Evolutionary conservation across 2,797 vertebrate genomes (phyloP), one percentile per base, ranked within the genome.

Genomic region (Onychomys torridus): DNA sequence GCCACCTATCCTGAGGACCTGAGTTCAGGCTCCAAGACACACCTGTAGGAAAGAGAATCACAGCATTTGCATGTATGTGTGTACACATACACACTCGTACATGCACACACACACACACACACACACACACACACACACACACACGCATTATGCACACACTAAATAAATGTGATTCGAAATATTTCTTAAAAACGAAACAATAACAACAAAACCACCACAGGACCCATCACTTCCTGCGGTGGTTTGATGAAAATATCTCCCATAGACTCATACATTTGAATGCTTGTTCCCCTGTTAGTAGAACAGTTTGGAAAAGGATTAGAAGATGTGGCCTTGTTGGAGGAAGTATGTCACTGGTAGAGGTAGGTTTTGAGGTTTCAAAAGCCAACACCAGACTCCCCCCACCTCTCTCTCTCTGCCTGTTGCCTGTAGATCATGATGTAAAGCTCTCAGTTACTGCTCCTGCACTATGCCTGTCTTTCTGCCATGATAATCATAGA

Each of bases 71-170:
- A 49, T 76, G 43, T 76, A 27, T 16, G 14, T 46, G 40, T 46
- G 13, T 29, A 1, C 43, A 29, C 13, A 29, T 5, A 12, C 23
- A 57, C 55, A 59, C 21, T 25, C 21, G 27, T 6, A 23, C 55
- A 57, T 10, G 6, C 34, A 55, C 25, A 75, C 89, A 96, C 71
- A 76, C 52, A 52, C 71, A 92, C 92, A 97, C 52, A 52, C 2
- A 52, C 71, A 92, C 92, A 97, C 12, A 52, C 34, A 55, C 23
- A 75, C 89, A 96, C 81, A 93, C 90, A 96, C 71, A 76, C 49
- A 52, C 71, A 92, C 27, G 23, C 61, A 32, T 34, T 57, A 14
- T 67, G 32, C 2, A 69, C 34, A n/a, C 34, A 34, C 34, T n/a
- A 55, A 79, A 25, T 57, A 57, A 81, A 13, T 57, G 34, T 57